Conservation (phyloP, 2,888 invertebrate species). For the Polydesmus complanatus region DNA sequence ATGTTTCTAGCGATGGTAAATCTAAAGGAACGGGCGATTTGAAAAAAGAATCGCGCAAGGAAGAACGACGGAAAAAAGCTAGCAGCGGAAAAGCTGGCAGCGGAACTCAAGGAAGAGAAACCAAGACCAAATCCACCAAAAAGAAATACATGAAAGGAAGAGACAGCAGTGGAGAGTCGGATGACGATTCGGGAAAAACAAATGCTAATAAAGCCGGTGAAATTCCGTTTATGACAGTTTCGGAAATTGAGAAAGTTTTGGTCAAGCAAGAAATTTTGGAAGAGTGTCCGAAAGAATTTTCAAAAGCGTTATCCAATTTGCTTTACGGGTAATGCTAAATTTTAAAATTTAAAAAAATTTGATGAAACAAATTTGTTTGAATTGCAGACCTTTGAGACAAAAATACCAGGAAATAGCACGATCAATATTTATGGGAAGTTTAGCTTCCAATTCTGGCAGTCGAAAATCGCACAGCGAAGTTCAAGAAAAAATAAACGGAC, state of each 20-base stretch:
- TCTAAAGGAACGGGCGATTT: slow-evolving; percentile 33
- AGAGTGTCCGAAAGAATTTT: slow-evolving; percentile 54
- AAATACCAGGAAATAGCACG: slow-evolving; percentile 47
- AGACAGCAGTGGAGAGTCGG: slow-evolving; percentile 50
- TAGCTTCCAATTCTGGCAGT: slow-evolving; percentile 48
- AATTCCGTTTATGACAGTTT: slow-evolving; percentile 49
- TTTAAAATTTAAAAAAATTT: neutral
- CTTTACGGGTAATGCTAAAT: slow-evolving; percentile 44
- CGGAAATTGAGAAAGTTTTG: slow-evolving; percentile 54
- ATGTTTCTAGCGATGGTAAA: slow-evolving; percentile 14
- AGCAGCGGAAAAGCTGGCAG: slow-evolving; percentile 75
- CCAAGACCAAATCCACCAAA: slow-evolving; percentile 84
- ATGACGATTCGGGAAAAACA: slow-evolving; percentile 41
- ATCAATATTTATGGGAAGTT: slow-evolving; percentile 54
- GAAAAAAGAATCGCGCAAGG: slow-evolving; percentile 54
- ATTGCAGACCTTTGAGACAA: slow-evolving; percentile 28
- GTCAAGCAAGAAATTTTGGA: slow-evolving; percentile 33
- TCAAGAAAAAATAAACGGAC: slow-evolving; percentile 65
- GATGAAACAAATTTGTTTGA: slow-evolving; percentile 11
- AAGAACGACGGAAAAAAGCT: slow-evolving; percentile 78
- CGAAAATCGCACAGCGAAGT: slow-evolving; percentile 66
- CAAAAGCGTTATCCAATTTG: slow-evolving; percentile 51
- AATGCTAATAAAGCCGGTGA: slow-evolving; percentile 22
- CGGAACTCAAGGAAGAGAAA: slow-evolving; percentile 83
- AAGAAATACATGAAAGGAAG: slow-evolving; percentile 44